These are phyloP conservation scores for Coreoperca whiteheadi DNA, from an alignment of 2,113 vertebrate species.

Conservation along the genomic window DNA sequence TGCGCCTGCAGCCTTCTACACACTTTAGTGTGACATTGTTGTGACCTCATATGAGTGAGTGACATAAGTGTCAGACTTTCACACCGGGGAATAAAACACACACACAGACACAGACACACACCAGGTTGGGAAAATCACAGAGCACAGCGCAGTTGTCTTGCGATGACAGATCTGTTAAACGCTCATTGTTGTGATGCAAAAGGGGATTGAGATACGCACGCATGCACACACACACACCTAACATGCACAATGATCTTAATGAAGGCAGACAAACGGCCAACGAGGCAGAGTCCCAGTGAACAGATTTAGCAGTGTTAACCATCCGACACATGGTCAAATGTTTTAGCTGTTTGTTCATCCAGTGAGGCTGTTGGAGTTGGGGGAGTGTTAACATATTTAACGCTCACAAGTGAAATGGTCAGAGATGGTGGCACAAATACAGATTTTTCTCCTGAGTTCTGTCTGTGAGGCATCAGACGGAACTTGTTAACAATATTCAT, in stretches of 20 bases:
- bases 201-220: background rate
- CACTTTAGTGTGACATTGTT: conserved; percentile 35
- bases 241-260: background rate
- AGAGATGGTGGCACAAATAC: background rate
- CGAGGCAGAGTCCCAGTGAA: background rate
- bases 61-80: conserved; percentile 17
- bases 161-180: conserved; percentile 8
- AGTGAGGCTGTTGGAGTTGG: background rate
- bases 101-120: background rate
- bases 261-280: too few relatives aligned
- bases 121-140: background rate
- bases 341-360: conserved; percentile 16
- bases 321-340: conserved; percentile 3
- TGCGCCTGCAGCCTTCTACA: conserved; percentile 6
- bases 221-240: background rate
- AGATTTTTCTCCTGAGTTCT: background rate
- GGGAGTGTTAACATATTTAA: background rate
- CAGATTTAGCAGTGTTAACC: conserved; percentile 17
- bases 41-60: conserved; percentile 27
- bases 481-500: too few relatives aligned
- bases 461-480: background rate
- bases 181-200: conserved; percentile 7
- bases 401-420: background rate
- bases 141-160: background rate
- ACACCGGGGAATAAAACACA: conserved; percentile 2